Percentiles rank a stretch among this genome's conserved stretches.
phyloP scores from a whole-genome alignment of 2,888 invertebrate genomes.

The Rotaria sp. region DNA sequence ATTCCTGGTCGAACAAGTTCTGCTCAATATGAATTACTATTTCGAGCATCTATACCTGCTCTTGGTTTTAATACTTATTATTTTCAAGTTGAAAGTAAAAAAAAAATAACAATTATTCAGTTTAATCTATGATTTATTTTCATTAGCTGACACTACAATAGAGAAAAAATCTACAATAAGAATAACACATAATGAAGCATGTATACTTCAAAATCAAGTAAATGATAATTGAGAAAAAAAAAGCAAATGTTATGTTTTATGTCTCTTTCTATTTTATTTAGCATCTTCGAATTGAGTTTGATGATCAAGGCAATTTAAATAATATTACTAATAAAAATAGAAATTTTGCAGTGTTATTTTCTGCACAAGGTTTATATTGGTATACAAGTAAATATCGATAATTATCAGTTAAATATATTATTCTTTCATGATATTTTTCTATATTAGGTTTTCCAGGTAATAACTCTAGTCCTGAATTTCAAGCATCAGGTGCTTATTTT shows the following conservation, averaged over 20 bases:
- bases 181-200: neutral
- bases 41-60: conserved; percentile 58
- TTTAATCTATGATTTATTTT: neutral
- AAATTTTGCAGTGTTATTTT: conserved; percentile 43
- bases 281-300: neutral
- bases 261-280: neutral
- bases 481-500: conserved; percentile 87
- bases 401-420: too few relatives aligned
- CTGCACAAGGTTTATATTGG: neutral
- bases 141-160: neutral
- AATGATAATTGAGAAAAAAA: neutral
- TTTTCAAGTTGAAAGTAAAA: conserved; percentile 4
- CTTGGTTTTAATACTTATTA: conserved; percentile 18
- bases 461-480: conserved; percentile 61
- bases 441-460: conserved; percentile 63
- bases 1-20: conserved; percentile 59
- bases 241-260: neutral
- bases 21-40: conserved; percentile 67
- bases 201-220: conserved; percentile 13
- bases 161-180: neutral
- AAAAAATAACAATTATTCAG: neutral
- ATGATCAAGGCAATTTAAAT: neutral
- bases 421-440: neutral
- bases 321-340: neutral
- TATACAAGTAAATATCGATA: neutral